phyloP scores from a whole-genome alignment of 2,797 vertebrate genomes.

The Artibeus lituratus region DNA sequence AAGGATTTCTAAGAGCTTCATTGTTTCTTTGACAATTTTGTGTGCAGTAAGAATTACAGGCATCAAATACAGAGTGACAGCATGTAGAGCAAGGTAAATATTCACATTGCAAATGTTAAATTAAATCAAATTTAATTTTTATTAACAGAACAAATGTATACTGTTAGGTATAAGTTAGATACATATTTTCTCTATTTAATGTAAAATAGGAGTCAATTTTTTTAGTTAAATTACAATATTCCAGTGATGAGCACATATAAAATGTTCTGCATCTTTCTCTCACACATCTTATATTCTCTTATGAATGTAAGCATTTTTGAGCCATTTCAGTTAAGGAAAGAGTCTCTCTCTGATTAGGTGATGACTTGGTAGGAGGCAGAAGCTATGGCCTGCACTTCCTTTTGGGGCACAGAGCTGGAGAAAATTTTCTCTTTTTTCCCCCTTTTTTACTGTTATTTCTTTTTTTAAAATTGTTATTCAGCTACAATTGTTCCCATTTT shows the following conservation, averaged over 20 bases:
- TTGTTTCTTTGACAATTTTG: neutral
- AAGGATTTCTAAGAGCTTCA: neutral
- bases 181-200: conserved; percentile 2
- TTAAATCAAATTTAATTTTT: neutral
- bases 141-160: neutral
- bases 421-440: neutral
- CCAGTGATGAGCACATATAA: neutral
- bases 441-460: too few species aligned
- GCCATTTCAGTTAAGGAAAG: neutral
- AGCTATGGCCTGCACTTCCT: neutral
- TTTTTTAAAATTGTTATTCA: too few species aligned
- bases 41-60: neutral
- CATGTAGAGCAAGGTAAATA: conserved; percentile 6
- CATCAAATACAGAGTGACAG: neutral
- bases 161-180: neutral
- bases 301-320: conserved; percentile 14
- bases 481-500: too few species aligned
- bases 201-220: neutral
- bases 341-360: neutral
- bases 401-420: neutral
- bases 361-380: neutral
- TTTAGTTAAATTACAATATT: conserved; percentile 24
- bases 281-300: too few species aligned
- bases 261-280: neutral
- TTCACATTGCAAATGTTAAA: neutral